Conservation (phyloP, 2,888 invertebrate genomes). For the Philonicus albiceps region DNA sequence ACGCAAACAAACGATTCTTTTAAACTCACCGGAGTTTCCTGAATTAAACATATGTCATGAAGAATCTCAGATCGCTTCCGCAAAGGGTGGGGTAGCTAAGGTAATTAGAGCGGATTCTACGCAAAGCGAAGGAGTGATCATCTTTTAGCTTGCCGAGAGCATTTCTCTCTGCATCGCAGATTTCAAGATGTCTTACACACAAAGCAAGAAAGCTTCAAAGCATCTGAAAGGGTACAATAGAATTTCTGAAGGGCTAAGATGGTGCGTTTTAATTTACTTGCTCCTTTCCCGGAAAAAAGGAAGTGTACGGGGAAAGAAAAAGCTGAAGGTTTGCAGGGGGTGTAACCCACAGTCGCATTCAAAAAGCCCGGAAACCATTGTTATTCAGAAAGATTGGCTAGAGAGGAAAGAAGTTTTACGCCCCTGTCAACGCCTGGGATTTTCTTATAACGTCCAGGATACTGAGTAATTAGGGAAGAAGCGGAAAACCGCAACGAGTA, state of each 20-base stretch:
- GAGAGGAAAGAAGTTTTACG: slow-evolving; percentile 1
- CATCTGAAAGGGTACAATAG: not conserved
- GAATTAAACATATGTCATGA: not conserved
- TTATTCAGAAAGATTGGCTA: not conserved
- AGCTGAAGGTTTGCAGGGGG: not conserved
- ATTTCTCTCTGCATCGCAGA: not conserved
- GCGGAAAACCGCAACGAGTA: slow-evolving; percentile 8
- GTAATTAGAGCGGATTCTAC: slow-evolving; percentile 7
- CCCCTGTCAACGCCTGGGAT: not conserved
- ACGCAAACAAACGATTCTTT: not conserved
- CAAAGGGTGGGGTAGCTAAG: not conserved
- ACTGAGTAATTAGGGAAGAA: slow-evolving; percentile 12
- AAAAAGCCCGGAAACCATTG: not conserved
- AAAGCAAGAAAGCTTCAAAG: not conserved
- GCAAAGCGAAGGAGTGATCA: slow-evolving; percentile 19
- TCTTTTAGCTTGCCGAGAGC: not conserved
- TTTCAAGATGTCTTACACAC: not conserved
- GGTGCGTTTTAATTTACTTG: slow-evolving; percentile 33
- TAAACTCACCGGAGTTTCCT: not conserved
- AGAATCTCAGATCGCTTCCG: not conserved
- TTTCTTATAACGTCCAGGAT: not conserved
- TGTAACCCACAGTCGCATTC: not conserved
- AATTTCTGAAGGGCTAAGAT: not conserved
- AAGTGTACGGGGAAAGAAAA: not conserved
- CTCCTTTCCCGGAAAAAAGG: slow-evolving; percentile 2